Evolutionary conservation across 2,113 vertebrate genomes (phyloP).

Genomic region (Miniopterus natalensis): DNA sequence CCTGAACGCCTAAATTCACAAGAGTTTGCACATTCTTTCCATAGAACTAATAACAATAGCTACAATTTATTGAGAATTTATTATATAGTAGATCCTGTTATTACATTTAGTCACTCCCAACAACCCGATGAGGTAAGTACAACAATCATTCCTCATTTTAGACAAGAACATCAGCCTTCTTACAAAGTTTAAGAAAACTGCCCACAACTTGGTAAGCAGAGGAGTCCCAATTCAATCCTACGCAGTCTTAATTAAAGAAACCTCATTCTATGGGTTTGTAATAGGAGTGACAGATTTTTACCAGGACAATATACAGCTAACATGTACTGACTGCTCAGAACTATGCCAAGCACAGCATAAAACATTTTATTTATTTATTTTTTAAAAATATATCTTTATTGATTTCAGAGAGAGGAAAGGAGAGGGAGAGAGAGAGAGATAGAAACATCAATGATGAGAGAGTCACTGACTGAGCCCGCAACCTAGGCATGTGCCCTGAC

Average conservation of each 20-base stretch:
- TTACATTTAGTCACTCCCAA: neutral
- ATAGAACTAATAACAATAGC: neutral
- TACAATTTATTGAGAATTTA: neutral
- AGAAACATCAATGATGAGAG: too few relatives aligned
- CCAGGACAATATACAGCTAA: neutral
- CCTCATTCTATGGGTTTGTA: neutral
- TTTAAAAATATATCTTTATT: too few relatives aligned
- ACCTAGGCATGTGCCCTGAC: too few relatives aligned
- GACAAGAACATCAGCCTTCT: constrained; percentile 1
- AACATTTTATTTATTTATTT: neutral
- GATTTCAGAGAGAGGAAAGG: too few relatives aligned
- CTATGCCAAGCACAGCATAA: neutral
- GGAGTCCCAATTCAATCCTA: neutral
- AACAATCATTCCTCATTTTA: neutral
- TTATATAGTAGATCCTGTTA: neutral
- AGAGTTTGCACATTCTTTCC: neutral
- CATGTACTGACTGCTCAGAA: neutral
- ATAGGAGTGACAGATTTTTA: neutral
- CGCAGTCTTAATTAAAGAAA: neutral
- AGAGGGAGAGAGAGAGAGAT: too few relatives aligned
- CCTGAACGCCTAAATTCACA: constrained; percentile 1
- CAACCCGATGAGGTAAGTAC: neutral
- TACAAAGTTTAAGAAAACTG: constrained; percentile 40
- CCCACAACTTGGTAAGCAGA: neutral
- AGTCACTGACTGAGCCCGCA: too few relatives aligned